Conservation (phyloP, 2,113 vertebrate species). For the Rutilus rutilus region DNA sequence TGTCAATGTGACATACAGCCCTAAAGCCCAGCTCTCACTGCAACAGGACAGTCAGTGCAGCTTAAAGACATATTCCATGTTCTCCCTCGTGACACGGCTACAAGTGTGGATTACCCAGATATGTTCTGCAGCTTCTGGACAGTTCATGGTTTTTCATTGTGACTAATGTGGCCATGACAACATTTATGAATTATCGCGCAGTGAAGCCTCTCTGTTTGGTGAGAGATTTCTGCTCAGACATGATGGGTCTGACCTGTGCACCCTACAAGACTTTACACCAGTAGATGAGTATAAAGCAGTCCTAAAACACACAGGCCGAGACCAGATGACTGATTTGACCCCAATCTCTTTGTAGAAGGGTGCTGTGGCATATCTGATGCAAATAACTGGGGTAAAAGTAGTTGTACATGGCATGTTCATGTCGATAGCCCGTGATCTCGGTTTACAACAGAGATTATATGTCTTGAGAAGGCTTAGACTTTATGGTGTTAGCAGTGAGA, state of each 20-base stretch:
- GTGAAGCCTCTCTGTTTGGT: conserved; percentile 2
- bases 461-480: too few species aligned
- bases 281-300: conserved; percentile 12
- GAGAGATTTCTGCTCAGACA: background rate
- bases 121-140: conserved; percentile 50
- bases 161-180: conserved; percentile 46
- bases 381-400: too few species aligned
- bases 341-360: background rate
- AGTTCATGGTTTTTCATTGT: conserved; percentile 39
- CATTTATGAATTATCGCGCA: conserved; percentile 16
- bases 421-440: too few species aligned
- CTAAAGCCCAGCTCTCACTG: conserved; percentile 40
- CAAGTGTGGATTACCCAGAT: conserved; percentile 42
- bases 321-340: background rate
- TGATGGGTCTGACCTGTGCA: background rate
- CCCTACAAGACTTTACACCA: background rate
- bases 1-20: conserved; percentile 54
- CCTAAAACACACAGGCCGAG: background rate
- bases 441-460: too few species aligned
- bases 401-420: too few species aligned
- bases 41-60: background rate
- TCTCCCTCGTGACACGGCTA: conserved; percentile 42
- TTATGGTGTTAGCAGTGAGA: too few species aligned
- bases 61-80: conserved; percentile 12
- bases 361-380: background rate